phyloP scores from a whole-genome alignment of 2,797 vertebrate genomes.

The Champsocephalus esox region DNA sequence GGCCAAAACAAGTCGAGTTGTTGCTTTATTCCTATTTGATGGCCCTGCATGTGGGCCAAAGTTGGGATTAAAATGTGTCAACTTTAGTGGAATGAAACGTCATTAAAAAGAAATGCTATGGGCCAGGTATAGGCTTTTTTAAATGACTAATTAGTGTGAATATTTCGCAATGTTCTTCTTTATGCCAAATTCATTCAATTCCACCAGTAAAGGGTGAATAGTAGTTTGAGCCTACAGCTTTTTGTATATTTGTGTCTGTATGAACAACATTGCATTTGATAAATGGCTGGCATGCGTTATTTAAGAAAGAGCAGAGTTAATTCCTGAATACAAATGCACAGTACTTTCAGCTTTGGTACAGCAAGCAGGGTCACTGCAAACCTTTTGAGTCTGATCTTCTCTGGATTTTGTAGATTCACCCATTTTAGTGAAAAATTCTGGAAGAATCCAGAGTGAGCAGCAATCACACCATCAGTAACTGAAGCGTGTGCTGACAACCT shows the following conservation, averaged over 20 bases:
- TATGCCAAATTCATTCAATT: not conserved
- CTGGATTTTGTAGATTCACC: constrained; percentile 37
- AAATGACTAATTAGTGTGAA: not conserved
- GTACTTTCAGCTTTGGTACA: constrained; percentile 5
- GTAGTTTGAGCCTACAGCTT: not conserved
- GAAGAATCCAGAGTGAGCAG: constrained; percentile 57
- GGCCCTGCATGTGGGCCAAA: constrained; percentile 7
- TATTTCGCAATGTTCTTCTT: not conserved
- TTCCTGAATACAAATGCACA: constrained; percentile 2
- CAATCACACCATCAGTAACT: constrained; percentile 74
- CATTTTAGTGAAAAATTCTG: constrained; percentile 53
- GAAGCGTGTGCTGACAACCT: constrained; percentile 78
- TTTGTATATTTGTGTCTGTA: constrained; percentile 10
- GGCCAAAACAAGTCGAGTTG: constrained; percentile 16
- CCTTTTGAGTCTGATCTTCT: constrained; percentile 43
- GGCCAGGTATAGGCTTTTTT: constrained; percentile 5
- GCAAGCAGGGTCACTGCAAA: constrained; percentile 8
- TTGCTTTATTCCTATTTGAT: constrained; percentile 2
- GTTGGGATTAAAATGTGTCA: not conserved
- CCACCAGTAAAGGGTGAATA: not conserved
- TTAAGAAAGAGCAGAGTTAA: not conserved
- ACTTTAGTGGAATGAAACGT: constrained; percentile 13
- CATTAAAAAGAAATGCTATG: not conserved
- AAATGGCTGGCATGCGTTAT: not conserved
- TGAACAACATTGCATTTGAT: not conserved